These are phyloP conservation scores for Alectoris magna DNA, from an alignment of 2,797 vertebrate species.

Conservation along the genomic window DNA sequence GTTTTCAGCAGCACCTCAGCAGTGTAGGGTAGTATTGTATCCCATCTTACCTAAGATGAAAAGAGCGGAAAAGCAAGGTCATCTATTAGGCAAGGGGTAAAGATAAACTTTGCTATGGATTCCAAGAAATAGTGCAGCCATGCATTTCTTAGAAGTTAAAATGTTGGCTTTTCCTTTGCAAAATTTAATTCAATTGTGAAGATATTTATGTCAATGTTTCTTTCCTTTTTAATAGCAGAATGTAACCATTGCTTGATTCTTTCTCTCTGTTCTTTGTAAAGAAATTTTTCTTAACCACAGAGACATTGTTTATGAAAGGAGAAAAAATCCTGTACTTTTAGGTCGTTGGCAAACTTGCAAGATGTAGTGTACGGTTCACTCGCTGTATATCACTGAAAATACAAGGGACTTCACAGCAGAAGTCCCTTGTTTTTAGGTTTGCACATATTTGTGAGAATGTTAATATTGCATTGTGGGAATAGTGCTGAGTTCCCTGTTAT, in stretches of 20 bases:
- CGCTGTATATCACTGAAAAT: neutral
- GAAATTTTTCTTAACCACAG: neutral
- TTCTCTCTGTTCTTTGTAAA: slow-evolving; percentile 14
- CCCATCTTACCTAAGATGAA: neutral
- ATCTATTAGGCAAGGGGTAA: neutral
- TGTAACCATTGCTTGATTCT: neutral
- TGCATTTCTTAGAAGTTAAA: neutral
- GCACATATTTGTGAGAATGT: slow-evolving; percentile 55
- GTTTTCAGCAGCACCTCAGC: neutral
- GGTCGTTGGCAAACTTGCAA: neutral
- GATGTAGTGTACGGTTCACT: neutral
- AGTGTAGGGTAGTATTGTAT: neutral
- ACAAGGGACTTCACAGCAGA: neutral
- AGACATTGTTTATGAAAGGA: neutral
- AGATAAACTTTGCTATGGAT: neutral
- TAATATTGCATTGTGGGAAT: slow-evolving; percentile 56
- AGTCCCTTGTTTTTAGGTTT: slow-evolving; percentile 8
- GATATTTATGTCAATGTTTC: neutral
- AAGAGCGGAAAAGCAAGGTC: slow-evolving; percentile 35
- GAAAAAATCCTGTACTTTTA: neutral
- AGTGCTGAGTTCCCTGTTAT: slow-evolving; percentile 81
- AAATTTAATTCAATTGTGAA: neutral
- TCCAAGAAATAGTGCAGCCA: neutral
- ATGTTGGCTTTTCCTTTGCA: neutral
- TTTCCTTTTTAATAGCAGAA: neutral